phyloP scores from a whole-genome alignment of 1,140 invertebrate genomes.

The Brachionus asplanchnoidis region DNA sequence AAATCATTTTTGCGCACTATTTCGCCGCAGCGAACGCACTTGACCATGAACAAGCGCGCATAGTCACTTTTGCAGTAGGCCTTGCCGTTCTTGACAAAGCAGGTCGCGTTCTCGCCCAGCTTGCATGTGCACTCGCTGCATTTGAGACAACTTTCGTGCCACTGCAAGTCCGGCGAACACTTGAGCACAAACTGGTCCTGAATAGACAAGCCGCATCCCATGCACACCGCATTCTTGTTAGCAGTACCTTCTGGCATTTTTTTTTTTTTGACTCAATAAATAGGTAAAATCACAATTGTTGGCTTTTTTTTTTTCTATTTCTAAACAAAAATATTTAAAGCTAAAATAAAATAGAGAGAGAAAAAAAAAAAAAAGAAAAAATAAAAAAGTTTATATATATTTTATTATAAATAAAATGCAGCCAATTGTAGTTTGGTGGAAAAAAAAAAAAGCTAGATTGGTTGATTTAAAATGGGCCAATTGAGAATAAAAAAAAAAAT shows the following conservation, averaged over 20 bases:
- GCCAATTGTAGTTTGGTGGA: not conserved
- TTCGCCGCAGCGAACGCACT: slow-evolving; percentile 84
- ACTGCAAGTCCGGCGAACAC: slow-evolving; percentile 86
- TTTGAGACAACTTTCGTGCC: slow-evolving; percentile 89
- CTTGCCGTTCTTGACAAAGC: slow-evolving; percentile 88
- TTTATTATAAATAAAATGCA: not conserved
- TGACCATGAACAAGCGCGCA: slow-evolving; percentile 83
- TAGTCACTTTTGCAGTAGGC: slow-evolving; percentile 93
- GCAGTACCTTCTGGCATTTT: slow-evolving; percentile 28
- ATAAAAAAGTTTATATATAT: not conserved
- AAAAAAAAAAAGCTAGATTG: not conserved
- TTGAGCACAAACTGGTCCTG: slow-evolving; percentile 90
- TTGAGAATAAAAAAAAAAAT: not conserved
- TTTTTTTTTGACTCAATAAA: not conserved
- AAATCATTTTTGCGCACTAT: slow-evolving; percentile 87
- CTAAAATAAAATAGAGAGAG: not conserved
- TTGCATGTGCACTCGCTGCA: slow-evolving; percentile 86
- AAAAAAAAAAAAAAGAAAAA: not conserved
- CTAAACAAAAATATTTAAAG: slow-evolving; percentile 18
- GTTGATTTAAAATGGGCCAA: not conserved
- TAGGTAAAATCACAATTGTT: not conserved
- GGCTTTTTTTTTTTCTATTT: not conserved
- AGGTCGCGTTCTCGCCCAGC: slow-evolving; percentile 87
- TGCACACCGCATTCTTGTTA: slow-evolving; percentile 48
- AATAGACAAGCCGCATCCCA: slow-evolving; percentile 88